Conservation (phyloP, 2,113 vertebrate species). For the Dendropsophus ebraccatus region DNA sequence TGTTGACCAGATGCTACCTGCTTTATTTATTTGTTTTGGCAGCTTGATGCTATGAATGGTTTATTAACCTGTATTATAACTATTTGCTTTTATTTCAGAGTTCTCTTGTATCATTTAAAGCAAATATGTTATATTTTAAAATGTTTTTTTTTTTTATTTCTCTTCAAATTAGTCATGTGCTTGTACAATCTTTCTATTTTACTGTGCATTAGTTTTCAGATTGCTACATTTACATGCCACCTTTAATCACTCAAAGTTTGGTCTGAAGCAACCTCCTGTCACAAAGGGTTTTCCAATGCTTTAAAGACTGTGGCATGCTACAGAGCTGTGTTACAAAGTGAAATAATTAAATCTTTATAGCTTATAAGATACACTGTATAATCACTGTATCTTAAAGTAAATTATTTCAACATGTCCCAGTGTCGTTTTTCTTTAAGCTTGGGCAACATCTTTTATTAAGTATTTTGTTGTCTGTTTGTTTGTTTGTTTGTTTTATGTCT, state of each 20-base stretch:
- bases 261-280: slow-evolving; percentile 47
- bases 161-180: background rate
- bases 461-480: background rate
- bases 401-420: background rate
- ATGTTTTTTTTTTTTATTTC: slow-evolving; percentile 6
- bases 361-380: background rate
- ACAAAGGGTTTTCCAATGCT: slow-evolving; percentile 40
- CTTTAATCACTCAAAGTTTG: slow-evolving; percentile 51
- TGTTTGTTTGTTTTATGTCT: too few relatives aligned
- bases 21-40: too few relatives aligned
- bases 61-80: background rate
- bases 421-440: background rate
- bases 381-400: background rate
- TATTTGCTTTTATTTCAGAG: background rate
- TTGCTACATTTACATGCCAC: slow-evolving; percentile 43
- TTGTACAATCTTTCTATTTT: slow-evolving; percentile 14
- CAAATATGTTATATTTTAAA: background rate
- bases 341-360: slow-evolving; percentile 30
- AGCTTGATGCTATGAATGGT: background rate
- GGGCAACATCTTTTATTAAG: background rate
- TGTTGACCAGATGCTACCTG: too few relatives aligned
- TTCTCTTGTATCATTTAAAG: background rate
- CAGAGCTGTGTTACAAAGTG: slow-evolving; percentile 11
- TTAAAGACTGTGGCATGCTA: slow-evolving; percentile 35
- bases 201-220: slow-evolving; percentile 16